Conservation (phyloP, 2,888 invertebrate genomes). For the Perdita meconis region DNA sequence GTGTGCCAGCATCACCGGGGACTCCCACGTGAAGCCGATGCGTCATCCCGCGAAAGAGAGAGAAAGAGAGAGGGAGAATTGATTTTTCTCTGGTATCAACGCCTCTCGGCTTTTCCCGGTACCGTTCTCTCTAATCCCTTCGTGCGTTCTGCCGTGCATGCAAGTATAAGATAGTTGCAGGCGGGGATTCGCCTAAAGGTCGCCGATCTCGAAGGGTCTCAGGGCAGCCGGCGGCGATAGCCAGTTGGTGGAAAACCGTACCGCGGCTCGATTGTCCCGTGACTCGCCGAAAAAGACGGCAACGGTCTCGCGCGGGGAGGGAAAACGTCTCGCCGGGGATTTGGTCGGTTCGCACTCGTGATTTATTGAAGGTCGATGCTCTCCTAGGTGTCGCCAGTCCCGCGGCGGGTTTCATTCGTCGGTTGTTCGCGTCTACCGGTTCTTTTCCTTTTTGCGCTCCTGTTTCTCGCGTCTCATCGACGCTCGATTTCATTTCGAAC, state of each 20-base stretch:
- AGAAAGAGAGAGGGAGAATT: constrained; percentile 17
- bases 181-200: too few relatives aligned
- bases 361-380: constrained; percentile 41
- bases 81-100: constrained; percentile 25
- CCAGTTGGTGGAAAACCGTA: constrained; percentile 11
- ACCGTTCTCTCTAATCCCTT: too few relatives aligned
- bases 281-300: constrained; percentile 24
- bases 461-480: neutral
- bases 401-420: constrained; percentile 14
- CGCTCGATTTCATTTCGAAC: neutral
- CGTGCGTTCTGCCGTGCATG: too few relatives aligned
- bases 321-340: constrained; percentile 42
- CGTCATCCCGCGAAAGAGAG: too few relatives aligned
- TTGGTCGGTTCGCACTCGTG: constrained; percentile 6
- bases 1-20: neutral
- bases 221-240: neutral
- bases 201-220: constrained; percentile 14
- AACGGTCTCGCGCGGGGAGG: constrained; percentile 43
- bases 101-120: constrained; percentile 4
- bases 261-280: neutral
- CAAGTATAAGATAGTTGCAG: too few relatives aligned
- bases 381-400: neutral
- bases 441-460: neutral
- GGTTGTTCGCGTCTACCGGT: constrained; percentile 27
- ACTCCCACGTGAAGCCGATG: constrained; percentile 32